These are phyloP conservation scores for Neopipo cinnamomea DNA, from an alignment of 2,113 vertebrate species.

Conservation along the genomic window DNA sequence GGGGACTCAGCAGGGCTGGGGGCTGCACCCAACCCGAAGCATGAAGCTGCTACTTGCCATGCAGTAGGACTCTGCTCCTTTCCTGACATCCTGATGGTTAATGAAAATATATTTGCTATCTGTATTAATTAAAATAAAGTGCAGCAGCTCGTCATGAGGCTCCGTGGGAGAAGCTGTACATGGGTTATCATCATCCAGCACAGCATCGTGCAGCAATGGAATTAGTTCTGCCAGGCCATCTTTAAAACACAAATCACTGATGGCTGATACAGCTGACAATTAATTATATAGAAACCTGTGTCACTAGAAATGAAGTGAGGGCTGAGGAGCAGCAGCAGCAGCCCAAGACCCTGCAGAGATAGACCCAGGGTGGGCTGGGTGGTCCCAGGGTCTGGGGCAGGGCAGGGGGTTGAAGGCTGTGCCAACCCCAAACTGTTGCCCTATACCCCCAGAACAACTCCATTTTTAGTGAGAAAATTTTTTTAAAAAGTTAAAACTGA, in stretches of 20 bases:
- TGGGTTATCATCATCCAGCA: constrained; percentile 19
- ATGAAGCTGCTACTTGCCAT: neutral
- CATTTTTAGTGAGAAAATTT: accelerated
- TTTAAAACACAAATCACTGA: constrained; percentile 18
- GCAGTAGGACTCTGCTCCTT: neutral
- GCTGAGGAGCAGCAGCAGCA: neutral
- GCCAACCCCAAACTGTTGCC: neutral
- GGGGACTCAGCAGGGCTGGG: neutral
- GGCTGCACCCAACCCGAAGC: neutral
- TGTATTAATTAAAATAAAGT: constrained; percentile 63
- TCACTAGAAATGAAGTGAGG: accelerated
- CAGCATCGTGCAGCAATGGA: neutral
- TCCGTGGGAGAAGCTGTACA: neutral
- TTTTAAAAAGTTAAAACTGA: accelerated
- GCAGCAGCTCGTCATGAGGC: neutral
- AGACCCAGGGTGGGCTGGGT: neutral
- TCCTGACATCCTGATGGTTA: neutral
- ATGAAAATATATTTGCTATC: constrained; percentile 49
- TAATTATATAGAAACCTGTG: neutral
- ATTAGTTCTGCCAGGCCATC: constrained; percentile 38
- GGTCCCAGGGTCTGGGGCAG: neutral
- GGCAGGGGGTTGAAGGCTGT: accelerated
- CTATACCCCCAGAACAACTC: accelerated
- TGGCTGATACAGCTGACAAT: constrained; percentile 10
- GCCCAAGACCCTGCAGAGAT: neutral